Conservation (phyloP, 2,888 invertebrate species). For the Caenorhabditis sp. region DNA sequence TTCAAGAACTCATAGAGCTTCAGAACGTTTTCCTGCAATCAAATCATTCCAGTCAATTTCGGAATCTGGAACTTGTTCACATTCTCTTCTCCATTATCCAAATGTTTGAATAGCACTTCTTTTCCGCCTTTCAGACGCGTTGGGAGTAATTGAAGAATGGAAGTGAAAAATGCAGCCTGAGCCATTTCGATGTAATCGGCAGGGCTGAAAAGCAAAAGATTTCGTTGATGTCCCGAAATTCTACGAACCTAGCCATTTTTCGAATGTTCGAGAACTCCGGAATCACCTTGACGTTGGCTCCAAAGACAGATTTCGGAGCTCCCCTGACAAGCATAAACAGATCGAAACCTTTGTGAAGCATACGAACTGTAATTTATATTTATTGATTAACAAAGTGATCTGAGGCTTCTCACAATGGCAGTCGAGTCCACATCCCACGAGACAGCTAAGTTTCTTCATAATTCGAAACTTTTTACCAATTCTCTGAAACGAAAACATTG, state of each 20-base stretch:
- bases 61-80: not conserved
- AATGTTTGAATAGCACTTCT: not conserved
- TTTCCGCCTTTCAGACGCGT: not conserved
- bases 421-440: conserved; percentile 37
- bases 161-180: conserved; percentile 5
- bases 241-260: conserved; percentile 1
- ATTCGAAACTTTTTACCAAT: conserved; percentile 22
- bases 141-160: conserved; percentile 12
- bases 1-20: conserved; percentile 33
- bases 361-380: conserved; percentile 24
- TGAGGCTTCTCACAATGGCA: conserved; percentile 38
- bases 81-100: conserved; percentile 1
- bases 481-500: conserved; percentile 3
- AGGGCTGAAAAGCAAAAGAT: conserved; percentile 1
- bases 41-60: not conserved
- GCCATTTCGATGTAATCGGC: conserved; percentile 8
- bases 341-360: not conserved
- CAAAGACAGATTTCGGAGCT: conserved; percentile 7
- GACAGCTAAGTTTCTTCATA: conserved; percentile 16
- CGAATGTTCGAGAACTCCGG: conserved; percentile 12
- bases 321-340: conserved; percentile 35
- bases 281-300: not conserved
- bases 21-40: not conserved
- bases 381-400: too few species aligned
- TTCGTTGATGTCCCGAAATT: too few species aligned